Percentiles rank a stretch among this genome's conserved stretches.
Conservation (phyloP, 2,113 vertebrate species). For the Sciurus niger region DNA sequence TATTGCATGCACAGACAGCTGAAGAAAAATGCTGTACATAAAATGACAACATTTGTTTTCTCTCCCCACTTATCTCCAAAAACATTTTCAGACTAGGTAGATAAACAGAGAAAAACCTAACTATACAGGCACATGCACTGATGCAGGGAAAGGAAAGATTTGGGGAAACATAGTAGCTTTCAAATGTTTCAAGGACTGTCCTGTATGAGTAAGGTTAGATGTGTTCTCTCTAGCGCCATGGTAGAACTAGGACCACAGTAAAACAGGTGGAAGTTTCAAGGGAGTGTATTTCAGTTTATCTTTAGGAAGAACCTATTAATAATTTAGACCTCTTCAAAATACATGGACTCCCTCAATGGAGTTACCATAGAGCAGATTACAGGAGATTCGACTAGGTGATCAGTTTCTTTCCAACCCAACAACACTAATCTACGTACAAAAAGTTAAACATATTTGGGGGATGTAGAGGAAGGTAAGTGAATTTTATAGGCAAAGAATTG, state of each 20-base stretch:
- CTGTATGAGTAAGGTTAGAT: slow-evolving; percentile 9
- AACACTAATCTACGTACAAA: neutral
- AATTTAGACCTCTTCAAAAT: slow-evolving; percentile 1
- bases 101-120: slow-evolving; percentile 39
- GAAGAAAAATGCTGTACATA: neutral
- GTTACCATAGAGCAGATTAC: neutral
- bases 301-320: slow-evolving; percentile 39
- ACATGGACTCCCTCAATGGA: neutral
- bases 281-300: neutral
- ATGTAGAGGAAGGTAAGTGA: neutral
- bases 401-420: slow-evolving; percentile 36
- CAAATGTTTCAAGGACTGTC: slow-evolving; percentile 39
- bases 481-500: slow-evolving; percentile 42
- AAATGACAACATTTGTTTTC: neutral
- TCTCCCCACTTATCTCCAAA: neutral
- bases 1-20: neutral
- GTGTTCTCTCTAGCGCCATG: neutral
- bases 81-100: neutral
- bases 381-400: neutral
- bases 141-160: slow-evolving; percentile 40
- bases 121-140: neutral
- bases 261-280: slow-evolving; percentile 39
- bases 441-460: neutral
- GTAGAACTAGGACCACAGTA: neutral
- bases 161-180: neutral